Conservation (phyloP, 2,888 invertebrate species). For the Rapana venosa region DNA sequence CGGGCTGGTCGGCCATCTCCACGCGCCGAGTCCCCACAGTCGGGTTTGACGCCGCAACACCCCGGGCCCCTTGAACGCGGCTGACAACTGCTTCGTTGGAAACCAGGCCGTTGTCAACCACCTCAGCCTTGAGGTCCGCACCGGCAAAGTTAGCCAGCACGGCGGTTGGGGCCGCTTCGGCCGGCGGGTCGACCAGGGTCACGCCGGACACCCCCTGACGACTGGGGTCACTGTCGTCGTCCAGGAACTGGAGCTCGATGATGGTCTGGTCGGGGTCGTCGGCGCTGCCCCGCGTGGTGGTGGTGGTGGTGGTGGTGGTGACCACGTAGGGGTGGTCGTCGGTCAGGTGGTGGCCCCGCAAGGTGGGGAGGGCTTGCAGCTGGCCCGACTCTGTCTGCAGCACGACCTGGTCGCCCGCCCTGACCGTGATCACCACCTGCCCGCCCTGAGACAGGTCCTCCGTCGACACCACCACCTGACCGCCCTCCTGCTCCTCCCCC, state of each 20-base stretch:
- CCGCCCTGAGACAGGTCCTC: neutral
- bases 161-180: neutral
- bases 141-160: neutral
- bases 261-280: neutral
- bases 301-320: neutral
- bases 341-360: neutral
- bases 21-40: too few species aligned
- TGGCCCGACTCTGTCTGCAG: neutral
- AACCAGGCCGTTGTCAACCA: too few species aligned
- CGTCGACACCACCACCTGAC: neutral
- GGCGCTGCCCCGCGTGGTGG: too few species aligned
- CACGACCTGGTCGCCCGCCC: neutral
- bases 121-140: neutral
- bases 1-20: too few species aligned
- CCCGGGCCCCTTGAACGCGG: too few species aligned
- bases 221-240: neutral
- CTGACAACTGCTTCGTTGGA: too few species aligned
- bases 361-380: neutral
- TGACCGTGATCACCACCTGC: neutral
- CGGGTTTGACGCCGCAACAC: too few species aligned
- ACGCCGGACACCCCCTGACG: neutral
- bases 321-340: neutral
- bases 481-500: neutral
- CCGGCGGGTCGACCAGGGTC: neutral
- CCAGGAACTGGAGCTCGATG: neutral